These are phyloP conservation scores for Lamellibrachia luymesi DNA, from an alignment of 1,140 invertebrate species.

Conservation along the genomic window DNA sequence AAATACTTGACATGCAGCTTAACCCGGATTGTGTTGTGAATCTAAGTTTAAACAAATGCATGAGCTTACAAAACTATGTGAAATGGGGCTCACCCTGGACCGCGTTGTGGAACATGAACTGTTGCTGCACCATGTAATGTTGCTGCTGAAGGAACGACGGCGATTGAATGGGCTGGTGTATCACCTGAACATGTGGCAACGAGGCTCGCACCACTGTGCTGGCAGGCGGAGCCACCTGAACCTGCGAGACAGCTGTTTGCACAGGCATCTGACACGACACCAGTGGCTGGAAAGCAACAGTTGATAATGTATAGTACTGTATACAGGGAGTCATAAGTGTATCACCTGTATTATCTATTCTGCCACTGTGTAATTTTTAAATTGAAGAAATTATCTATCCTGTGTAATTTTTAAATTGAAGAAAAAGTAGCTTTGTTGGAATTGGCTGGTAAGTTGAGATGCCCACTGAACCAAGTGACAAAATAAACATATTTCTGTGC, in stretches of 20 bases:
- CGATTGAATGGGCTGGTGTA: neutral
- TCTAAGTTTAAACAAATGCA: neutral
- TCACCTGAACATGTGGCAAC: neutral
- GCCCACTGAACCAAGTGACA: neutral
- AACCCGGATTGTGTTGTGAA: neutral
- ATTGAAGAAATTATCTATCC: neutral
- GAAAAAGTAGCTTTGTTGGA: neutral
- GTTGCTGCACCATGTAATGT: neutral
- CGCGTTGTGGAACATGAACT: neutral
- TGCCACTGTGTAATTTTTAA: neutral
- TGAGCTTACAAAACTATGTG: neutral
- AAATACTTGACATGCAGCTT: too few relatives aligned
- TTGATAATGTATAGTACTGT: neutral
- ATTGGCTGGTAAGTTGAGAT: neutral
- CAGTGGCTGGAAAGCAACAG: neutral
- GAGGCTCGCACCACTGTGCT: neutral
- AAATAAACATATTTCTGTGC: neutral
- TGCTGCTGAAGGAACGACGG: neutral
- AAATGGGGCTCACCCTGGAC: neutral
- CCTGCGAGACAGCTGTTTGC: neutral
- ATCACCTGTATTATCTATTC: neutral
- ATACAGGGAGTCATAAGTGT: neutral
- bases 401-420: neutral
- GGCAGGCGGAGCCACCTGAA: constrained; percentile 4
- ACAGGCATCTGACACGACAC: neutral